Evolutionary conservation across 2,113 vertebrate genomes (phyloP), one percentile per base, ranked within the genome.

Genomic region (Corvus cornix): DNA sequence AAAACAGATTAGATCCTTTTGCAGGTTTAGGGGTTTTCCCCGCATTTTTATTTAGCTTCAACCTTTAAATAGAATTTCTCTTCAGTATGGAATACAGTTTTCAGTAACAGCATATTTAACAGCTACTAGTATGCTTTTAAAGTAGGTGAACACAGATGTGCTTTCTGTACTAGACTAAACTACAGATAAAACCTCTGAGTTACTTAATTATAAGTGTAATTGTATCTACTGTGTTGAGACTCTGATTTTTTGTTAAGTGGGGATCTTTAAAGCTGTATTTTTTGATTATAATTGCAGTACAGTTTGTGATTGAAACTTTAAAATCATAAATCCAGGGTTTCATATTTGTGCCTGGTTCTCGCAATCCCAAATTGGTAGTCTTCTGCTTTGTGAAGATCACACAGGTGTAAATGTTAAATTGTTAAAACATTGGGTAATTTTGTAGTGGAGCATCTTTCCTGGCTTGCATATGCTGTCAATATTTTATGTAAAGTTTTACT

Each of bases 11-110:
- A 12, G 9, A 7, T 60, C 15, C 4, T 43, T 84, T 31, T 46
- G 16, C 5, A 3, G 17, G 10, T 59, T 66, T 66, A 12, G 41
- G 5, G 2, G 0, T 10, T 44, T 14, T 13, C 7, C 1, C 3
- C 4, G 4, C 6, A 2, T 84, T 84, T 70, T 81, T 77, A 28
- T 67, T 91, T 79, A 58, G 17, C 17, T 56, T 87, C 41, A 69
- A 0, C 16, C 2, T 79, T 92, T 68, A 49, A 53, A 58, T n/a
- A 16, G 14, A 56, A 6, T 63, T 37, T 58, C 7, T 82, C 24
- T 67, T 78, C 43, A 41, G 19, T 72, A 26, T 20, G 6, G 16
- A 77, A 13, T 58, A 19, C 12, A 17, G 7, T 77, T 87, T 81
- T 80, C 30, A 87, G 26, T 55, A 77, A 21, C n/a, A 63, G 28